phyloP scores from a whole-genome alignment of 1,140 invertebrate species.

The Penaeus japonicus region DNA sequence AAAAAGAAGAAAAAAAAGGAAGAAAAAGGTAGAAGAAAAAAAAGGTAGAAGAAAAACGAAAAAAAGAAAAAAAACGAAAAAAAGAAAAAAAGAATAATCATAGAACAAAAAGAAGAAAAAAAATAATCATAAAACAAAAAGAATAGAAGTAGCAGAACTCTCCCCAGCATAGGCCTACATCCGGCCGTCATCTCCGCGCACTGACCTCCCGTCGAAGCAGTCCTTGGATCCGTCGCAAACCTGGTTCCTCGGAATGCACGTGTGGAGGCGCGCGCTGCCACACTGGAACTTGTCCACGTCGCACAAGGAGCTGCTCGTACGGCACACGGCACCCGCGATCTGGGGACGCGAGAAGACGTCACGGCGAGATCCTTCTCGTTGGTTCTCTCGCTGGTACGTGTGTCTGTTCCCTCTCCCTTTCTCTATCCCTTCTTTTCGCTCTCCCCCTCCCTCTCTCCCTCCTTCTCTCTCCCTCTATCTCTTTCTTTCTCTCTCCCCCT shows the following conservation, averaged over 20 bases:
- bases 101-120: no score
- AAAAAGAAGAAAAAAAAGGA: no score
- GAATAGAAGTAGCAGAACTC: not conserved
- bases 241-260: constrained; percentile 72
- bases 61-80: no score
- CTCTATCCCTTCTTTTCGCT: no score
- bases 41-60: no score
- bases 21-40: no score
- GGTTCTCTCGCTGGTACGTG: no score
- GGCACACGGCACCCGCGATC: constrained; percentile 55
- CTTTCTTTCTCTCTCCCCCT: not conserved
- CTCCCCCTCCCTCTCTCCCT: no score
- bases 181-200: not conserved
- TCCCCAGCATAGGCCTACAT: not conserved
- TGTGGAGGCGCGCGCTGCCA: not conserved
- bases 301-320: not conserved
- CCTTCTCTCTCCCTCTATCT: not conserved
- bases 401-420: no score
- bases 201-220: constrained; percentile 70
- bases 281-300: constrained; percentile 37
- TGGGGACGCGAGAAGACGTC: not conserved
- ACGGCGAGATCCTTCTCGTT: not conserved
- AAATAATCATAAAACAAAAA: not conserved
- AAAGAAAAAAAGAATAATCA: no score
- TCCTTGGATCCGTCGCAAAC: constrained; percentile 76